Base-by-base conservation (phyloP, 2,888 invertebrate species). In the Melangyna quadrimaculata region DNA sequence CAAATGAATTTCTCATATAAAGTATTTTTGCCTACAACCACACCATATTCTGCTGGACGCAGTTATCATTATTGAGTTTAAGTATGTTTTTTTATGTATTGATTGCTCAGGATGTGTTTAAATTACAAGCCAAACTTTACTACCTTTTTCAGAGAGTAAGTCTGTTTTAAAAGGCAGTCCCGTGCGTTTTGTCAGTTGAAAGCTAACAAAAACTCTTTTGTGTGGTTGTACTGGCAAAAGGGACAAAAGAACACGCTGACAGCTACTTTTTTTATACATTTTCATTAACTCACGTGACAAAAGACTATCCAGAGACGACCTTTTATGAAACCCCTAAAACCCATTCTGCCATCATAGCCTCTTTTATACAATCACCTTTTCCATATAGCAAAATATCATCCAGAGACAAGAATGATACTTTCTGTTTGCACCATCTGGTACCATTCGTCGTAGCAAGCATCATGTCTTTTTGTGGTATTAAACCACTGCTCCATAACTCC, bases 241-340 rank as follows among this genome's bases (percentile, higher is more conserved):
- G 59, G 9, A 59, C 59, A 59, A 35, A 59, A 37, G 8, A 14
- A 35, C 59, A 35, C 59, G 59, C 19, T 59, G 59, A 59, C 59
- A 59, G 35, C 37, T 59, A 6, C 10, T 24, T 55, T 78, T 69
- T 29, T 40, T 22, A 12, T 27, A 65, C 35, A 35, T 59, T 78
- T 74, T 83, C 69, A 79, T 83, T 74, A 70, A 74, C 74, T 74
- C 78, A 74, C 78, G 83, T 83, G 78, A 70, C 83, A 83, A 65
- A 69, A 73, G 55, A 65, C 75, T 40, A 67, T 45, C 69, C 61
- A 27, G 27, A 29, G 53, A 61, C 19, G 59, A 74, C 48, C 63
- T 43, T 32, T 63, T 69, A 2, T 3, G 14, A 71, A 65, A 48
- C 12, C 7, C 65, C 22, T 19, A 14, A 48, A 10, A 24, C n/a